Evolutionary conservation across 2,797 vertebrate species (phyloP).

Genomic region (Anas acuta): DNA sequence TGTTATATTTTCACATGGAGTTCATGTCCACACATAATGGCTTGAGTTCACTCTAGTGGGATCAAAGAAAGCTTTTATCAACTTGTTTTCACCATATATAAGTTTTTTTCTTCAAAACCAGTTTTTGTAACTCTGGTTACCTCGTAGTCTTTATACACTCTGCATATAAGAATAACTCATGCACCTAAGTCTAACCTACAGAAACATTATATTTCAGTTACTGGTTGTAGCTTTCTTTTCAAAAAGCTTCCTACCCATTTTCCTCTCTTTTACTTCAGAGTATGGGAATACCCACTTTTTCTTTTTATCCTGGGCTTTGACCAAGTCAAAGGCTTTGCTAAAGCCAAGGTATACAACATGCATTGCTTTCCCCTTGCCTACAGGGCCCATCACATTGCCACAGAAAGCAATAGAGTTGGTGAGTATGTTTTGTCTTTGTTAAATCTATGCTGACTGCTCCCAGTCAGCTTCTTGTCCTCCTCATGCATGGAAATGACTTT

Average conservation of each 20-base stretch:
- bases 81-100: not conserved
- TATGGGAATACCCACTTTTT: not conserved
- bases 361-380: not conserved
- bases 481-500: not conserved
- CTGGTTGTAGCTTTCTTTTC: not conserved
- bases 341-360: not conserved
- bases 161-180: not conserved
- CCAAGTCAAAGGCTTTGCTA: not conserved
- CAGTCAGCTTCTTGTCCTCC: not conserved
- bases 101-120: not conserved
- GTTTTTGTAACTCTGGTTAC: not conserved
- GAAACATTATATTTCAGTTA: not conserved
- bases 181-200: not conserved
- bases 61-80: slow-evolving; percentile 45
- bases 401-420: not conserved
- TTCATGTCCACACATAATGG: not conserved
- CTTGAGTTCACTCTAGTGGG: slow-evolving; percentile 3
- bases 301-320: not conserved
- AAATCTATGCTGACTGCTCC: not conserved
- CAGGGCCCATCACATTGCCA: not conserved
- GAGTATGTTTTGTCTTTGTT: not conserved
- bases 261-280: not conserved
- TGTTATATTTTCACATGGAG: slow-evolving; percentile 34
- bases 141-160: not conserved
- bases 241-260: not conserved